Conservation (phyloP, 2,888 invertebrate genomes). For the Ptychoptera albimana region DNA sequence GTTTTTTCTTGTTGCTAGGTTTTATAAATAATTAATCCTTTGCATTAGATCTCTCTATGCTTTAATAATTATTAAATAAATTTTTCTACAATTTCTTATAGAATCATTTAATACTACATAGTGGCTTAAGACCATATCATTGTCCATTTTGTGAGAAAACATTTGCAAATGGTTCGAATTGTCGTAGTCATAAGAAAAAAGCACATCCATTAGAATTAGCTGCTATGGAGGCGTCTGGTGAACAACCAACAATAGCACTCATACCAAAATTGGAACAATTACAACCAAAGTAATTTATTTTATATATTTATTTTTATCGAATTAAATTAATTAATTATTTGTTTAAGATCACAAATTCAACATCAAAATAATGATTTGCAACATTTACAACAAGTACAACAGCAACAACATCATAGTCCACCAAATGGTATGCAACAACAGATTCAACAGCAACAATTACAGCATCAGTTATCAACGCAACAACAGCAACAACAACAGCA, state of each 20-base stretch:
- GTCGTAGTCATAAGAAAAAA: conserved; percentile 28
- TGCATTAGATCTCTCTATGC: too few species aligned
- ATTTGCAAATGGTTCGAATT: conserved; percentile 30
- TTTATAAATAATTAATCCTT: too few species aligned
- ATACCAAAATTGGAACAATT: conserved; percentile 26
- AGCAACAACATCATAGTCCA: neutral
- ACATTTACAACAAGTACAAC: neutral
- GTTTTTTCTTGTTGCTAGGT: too few species aligned
- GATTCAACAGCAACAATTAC: neutral
- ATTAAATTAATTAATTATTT: neutral
- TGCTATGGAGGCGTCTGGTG: conserved; percentile 25
- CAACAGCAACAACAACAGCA: conserved; percentile 1
- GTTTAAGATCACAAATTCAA: too few species aligned
- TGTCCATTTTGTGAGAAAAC: conserved; percentile 28
- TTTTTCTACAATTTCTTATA: conserved; percentile 14
- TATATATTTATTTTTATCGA: neutral
- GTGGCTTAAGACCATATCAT: conserved; percentile 26
- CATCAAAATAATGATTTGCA: neutral
- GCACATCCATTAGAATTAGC: conserved; percentile 27
- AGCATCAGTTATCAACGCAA: neutral
- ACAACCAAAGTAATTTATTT: conserved; percentile 19
- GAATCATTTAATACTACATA: conserved; percentile 28
- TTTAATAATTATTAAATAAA: neutral
- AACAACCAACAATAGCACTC: conserved; percentile 17
- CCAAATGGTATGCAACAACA: conserved; percentile 13